These are phyloP conservation scores for Sebastes matsubarae DNA, from an alignment of 2,797 vertebrate species.

Conservation along the genomic window DNA sequence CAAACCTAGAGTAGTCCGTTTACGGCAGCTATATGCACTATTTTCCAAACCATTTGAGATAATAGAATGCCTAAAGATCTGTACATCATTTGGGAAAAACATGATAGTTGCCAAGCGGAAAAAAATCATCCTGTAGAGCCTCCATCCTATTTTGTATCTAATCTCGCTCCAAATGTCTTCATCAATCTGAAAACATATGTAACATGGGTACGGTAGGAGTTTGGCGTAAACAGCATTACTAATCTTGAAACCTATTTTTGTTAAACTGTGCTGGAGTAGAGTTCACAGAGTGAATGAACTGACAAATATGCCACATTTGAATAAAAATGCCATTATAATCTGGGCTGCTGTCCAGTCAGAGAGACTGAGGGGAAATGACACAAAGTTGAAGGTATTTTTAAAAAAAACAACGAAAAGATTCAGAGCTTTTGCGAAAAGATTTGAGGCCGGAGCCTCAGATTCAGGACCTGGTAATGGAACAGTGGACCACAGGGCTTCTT, in stretches of 20 bases:
- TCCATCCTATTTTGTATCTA: not conserved
- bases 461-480: not conserved
- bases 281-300: too few relatives aligned
- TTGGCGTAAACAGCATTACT: not conserved
- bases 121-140: not conserved
- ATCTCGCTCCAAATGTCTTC: not conserved
- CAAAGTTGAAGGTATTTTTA: too few relatives aligned
- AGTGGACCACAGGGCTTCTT: not conserved
- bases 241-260: not conserved
- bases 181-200: too few relatives aligned
- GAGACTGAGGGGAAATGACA: too few relatives aligned
- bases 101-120: not conserved
- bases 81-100: too few relatives aligned
- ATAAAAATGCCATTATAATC: too few relatives aligned
- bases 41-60: not conserved
- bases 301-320: too few relatives aligned
- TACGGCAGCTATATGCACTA: not conserved
- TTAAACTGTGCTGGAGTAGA: too few relatives aligned
- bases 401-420: too few relatives aligned
- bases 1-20: too few relatives aligned
- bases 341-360: too few relatives aligned
- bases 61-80: not conserved
- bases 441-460: not conserved
- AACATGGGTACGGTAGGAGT: not conserved
- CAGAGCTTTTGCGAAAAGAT: too few relatives aligned